Percentiles rank a stretch among this genome's conserved stretches.
These are phyloP conservation scores for Machimus rusticus DNA, from an alignment of 2,888 invertebrate genomes.

Conservation along the genomic window DNA sequence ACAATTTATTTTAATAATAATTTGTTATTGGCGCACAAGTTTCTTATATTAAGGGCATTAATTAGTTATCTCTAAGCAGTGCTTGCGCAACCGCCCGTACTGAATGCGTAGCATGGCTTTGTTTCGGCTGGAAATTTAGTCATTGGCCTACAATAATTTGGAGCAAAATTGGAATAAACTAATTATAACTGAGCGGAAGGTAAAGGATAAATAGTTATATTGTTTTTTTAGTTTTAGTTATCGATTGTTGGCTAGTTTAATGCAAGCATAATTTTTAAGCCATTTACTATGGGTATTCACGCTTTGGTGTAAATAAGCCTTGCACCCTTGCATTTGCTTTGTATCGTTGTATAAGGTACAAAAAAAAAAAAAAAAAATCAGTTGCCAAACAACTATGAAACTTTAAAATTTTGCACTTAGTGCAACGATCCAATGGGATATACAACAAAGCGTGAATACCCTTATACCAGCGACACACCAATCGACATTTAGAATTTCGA, in stretches of 20 bases:
- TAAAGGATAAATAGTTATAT: not conserved
- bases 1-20: conserved; percentile 24
- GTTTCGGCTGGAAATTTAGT: conserved; percentile 17
- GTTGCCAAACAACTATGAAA: too few species aligned
- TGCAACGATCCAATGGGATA: too few species aligned
- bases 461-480: too few species aligned
- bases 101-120: not conserved
- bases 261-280: not conserved
- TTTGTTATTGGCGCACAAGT: conserved; percentile 50
- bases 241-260: not conserved
- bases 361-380: too few species aligned
- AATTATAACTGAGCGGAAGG: not conserved
- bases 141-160: not conserved
- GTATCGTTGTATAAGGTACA: too few species aligned
- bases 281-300: too few species aligned
- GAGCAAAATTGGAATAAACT: not conserved
- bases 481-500: too few species aligned
- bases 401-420: too few species aligned
- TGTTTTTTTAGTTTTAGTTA: not conserved
- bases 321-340: too few species aligned
- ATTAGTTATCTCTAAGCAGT: not conserved
- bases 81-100: not conserved
- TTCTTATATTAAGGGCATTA: conserved; percentile 27
- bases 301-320: too few species aligned
- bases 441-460: too few species aligned